Evolutionary conservation across 2,113 vertebrate species (phyloP).

Genomic region (Seriola quinqueradiata): DNA sequence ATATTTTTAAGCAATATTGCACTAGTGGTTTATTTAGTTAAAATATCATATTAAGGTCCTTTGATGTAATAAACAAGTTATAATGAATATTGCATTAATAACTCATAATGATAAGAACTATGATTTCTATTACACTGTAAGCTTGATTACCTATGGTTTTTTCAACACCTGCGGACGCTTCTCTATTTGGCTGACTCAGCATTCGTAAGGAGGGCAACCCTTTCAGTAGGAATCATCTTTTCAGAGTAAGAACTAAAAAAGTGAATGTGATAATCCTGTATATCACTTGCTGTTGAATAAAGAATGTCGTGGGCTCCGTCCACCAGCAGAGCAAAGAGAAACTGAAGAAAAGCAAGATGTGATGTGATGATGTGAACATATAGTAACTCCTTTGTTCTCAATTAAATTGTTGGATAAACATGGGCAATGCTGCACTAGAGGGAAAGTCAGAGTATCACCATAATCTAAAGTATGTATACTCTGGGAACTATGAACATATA

Average conservation of each 20-base stretch:
- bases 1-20: too few relatives aligned
- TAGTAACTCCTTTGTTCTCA: background rate
- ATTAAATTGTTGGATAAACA: background rate
- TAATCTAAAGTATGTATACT: too few relatives aligned
- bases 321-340: background rate
- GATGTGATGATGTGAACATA: background rate
- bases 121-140: too few relatives aligned
- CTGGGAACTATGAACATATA: too few relatives aligned
- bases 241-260: background rate
- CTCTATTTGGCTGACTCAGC: slow-evolving; percentile 11
- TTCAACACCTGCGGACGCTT: slow-evolving; percentile 7
- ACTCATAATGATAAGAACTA: background rate
- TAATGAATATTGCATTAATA: background rate
- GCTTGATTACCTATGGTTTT: background rate
- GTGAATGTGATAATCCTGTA: background rate
- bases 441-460: too few relatives aligned
- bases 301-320: background rate
- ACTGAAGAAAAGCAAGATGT: too few relatives aligned
- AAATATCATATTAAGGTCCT: background rate
- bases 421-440: too few relatives aligned
- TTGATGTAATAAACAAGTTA: background rate
- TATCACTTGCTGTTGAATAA: background rate
- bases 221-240: background rate
- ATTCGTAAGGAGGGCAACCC: background rate
- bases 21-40: too few relatives aligned